These are phyloP conservation scores for Rhinolophus ferrumequinum DNA, from an alignment of 2,113 vertebrate genomes.

Conservation along the genomic window DNA sequence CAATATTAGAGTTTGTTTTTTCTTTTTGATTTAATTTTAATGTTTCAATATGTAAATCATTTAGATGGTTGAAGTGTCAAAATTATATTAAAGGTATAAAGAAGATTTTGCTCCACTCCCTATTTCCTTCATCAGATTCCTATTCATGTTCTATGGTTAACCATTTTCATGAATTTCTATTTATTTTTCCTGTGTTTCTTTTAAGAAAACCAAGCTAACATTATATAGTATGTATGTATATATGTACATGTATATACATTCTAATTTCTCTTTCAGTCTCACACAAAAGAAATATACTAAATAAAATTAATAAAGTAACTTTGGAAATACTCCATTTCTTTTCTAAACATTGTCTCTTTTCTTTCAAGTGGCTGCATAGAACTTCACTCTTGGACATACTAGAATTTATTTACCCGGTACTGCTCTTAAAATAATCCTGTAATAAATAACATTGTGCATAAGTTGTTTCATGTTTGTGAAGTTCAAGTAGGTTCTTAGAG, in stretches of 20 bases:
- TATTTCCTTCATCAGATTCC: neutral
- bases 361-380: neutral
- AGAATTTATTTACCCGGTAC: neutral
- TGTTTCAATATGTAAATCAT: neutral
- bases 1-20: neutral
- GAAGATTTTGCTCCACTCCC: neutral
- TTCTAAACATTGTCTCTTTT: neutral
- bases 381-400: neutral
- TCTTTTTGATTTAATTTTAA: neutral
- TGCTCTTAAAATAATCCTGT: neutral
- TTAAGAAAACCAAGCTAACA: neutral
- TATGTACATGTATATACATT: neutral
- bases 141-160: neutral
- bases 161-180: neutral
- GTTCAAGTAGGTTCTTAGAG: neutral
- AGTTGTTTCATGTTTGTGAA: neutral
- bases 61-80: neutral
- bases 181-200: neutral
- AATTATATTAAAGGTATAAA: neutral
- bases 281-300: neutral
- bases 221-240: neutral
- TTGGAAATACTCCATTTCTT: neutral
- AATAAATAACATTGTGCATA: neutral
- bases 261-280: neutral
- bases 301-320: neutral